Conservation (phyloP, 2,113 vertebrate genomes). For the Ploceus nigricollis region DNA sequence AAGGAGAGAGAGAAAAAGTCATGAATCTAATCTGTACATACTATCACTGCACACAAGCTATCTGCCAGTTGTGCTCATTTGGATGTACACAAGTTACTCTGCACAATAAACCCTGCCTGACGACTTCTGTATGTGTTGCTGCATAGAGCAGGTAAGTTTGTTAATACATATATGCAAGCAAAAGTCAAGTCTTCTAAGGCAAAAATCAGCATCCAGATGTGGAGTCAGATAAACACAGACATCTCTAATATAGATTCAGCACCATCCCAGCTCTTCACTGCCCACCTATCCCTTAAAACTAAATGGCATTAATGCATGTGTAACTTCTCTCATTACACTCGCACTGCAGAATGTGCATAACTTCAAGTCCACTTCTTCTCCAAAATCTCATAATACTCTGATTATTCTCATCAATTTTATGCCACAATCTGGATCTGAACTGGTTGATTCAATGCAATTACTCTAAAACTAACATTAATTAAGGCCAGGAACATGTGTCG, state of each 20-base stretch:
- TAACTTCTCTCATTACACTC: background rate
- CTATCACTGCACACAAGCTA: slow-evolving; percentile 46
- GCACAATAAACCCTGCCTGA: background rate
- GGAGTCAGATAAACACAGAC: background rate
- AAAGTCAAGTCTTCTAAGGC: background rate
- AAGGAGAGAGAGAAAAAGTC: slow-evolving; percentile 76
- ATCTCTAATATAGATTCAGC: background rate
- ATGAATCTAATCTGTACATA: slow-evolving; percentile 74
- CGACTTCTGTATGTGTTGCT: background rate
- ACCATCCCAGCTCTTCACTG: background rate
- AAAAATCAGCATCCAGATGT: background rate
- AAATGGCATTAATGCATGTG: background rate
- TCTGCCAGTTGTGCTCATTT: slow-evolving; percentile 47
- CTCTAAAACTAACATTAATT: background rate
- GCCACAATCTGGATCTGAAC: background rate
- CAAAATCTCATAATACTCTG: background rate
- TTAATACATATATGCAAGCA: background rate
- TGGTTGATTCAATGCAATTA: background rate
- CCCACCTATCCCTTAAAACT: background rate
- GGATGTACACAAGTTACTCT: slow-evolving; percentile 55
- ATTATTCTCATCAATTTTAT: background rate
- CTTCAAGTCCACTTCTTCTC: background rate
- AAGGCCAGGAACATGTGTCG: background rate
- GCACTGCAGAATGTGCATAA: background rate
- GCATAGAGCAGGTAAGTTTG: background rate